Evolutionary conservation across 2,888 invertebrate genomes (phyloP).

Genomic region (Agrochola litura): DNA sequence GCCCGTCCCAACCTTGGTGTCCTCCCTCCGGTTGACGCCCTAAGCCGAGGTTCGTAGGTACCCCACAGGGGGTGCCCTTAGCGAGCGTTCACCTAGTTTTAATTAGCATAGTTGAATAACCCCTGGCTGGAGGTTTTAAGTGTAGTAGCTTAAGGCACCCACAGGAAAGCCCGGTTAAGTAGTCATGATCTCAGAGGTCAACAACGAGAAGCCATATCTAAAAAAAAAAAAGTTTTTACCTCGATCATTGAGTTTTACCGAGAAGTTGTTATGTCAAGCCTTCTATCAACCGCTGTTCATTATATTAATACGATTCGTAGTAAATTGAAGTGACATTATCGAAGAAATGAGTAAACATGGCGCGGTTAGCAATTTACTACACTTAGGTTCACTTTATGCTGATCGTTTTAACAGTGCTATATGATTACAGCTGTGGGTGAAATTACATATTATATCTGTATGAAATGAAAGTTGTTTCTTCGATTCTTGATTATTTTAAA

Average conservation of each 20-base stretch:
- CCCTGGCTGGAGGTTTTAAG: no score
- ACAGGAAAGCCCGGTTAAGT: no score
- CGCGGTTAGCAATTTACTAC: conserved; percentile 24
- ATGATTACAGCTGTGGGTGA: not conserved
- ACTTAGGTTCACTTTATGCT: not conserved
- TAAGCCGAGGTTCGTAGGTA: no score
- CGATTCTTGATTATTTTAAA: not conserved
- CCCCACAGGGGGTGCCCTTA: no score
- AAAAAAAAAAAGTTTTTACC: conserved; percentile 50
- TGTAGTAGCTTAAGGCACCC: no score
- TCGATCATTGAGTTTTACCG: conserved; percentile 29
- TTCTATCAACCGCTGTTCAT: conserved; percentile 28
- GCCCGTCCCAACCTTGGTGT: no score
- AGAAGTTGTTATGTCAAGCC: conserved; percentile 28
- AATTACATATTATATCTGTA: not conserved
- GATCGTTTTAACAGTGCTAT: not conserved
- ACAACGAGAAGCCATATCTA: no score
- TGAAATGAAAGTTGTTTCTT: not conserved
- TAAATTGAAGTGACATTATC: conserved; percentile 36
- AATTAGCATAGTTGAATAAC: no score
- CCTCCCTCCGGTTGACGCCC: no score
- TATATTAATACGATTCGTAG: conserved; percentile 33
- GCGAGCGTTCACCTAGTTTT: no score
- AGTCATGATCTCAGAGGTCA: no score
- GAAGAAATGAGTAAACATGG: conserved; percentile 27